Base-by-base conservation (phyloP, 2,113 vertebrate species). In the Thamnaconus septentrionalis region DNA sequence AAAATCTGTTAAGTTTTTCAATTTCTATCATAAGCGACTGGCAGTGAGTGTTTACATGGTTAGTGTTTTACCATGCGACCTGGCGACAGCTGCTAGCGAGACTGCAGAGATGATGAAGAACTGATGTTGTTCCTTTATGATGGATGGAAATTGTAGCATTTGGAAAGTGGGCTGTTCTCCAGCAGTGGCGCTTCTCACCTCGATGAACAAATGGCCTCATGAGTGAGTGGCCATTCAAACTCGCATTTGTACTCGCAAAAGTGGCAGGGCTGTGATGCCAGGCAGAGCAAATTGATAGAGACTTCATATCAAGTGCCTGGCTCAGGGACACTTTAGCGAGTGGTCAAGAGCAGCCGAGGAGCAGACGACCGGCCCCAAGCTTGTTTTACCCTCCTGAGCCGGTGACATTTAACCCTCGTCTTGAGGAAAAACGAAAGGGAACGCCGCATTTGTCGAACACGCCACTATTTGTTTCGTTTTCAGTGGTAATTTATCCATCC, bases 1-100 rank as follows among this genome's bases (percentile, higher is more conserved):
- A 62, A 31, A 31, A 31, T 2, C 18, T 2, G 18, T 31, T 53
- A 45, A 68, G 60, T 69, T 51, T 66, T 49, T 62, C 44, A 59
- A 60, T 42, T 45, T 64, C 59, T 70, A 62, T 69, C 75, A 83
- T 76, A 64, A 69, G 65, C 63, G 39, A 49, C 69, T 66, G 78
- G 8, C 6, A 40, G 18, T 31, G 18, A 52, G 48, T 56, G 51
- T 41, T 44, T 11, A 7, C 47, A 60, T 56, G 48, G 59, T 71
- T 50, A 50, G 56, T 56, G 53, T 73, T 70, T 67, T 53, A 59
- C 49, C 2, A 56, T n/a, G 56, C 44, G 45, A 43, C 52, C 18
- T 53, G 11, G 43, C 62, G 66, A 71, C 59, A 78, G 75, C 71
- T 78, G 75, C 56, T 66, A 56, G 61, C 66, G 59, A 70, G 44